These are phyloP conservation scores for Paraplagusia blochii DNA, from an alignment of 2,113 vertebrate species.

Conservation along the genomic window DNA sequence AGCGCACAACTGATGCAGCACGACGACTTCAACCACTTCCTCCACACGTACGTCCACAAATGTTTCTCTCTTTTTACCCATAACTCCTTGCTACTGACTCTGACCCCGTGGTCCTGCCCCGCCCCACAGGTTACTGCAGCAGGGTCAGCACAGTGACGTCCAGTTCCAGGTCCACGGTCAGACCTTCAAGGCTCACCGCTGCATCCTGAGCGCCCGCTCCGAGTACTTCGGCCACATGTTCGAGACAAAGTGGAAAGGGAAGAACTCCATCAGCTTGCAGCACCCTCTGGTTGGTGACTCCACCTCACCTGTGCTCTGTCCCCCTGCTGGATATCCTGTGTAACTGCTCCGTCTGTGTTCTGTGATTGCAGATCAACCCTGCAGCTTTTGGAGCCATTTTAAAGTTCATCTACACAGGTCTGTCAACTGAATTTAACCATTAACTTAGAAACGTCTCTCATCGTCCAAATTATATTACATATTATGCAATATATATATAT, in stretches of 20 bases:
- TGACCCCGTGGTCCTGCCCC: too few relatives aligned
- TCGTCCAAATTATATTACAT: too few relatives aligned
- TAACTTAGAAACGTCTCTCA: too few relatives aligned
- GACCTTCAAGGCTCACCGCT: conserved; percentile 86
- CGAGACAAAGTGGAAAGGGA: conserved; percentile 92
- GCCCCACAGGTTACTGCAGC: conserved; percentile 87
- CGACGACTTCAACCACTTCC: conserved; percentile 89
- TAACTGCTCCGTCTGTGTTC: neutral
- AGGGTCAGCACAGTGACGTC: conserved; percentile 87
- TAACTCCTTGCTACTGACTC: conserved; percentile 87
- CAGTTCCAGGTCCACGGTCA: conserved; percentile 90
- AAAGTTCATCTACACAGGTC: conserved; percentile 96
- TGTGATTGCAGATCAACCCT: conserved; percentile 85
- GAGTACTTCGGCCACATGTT: conserved; percentile 95
- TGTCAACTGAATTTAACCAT: conserved; percentile 21
- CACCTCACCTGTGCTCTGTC: neutral
- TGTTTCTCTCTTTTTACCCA: neutral
- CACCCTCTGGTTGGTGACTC: conserved; percentile 85
- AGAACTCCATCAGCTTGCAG: conserved; percentile 86
- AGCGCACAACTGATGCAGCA: conserved; percentile 85
- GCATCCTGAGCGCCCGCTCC: conserved; percentile 87
- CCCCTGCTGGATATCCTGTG: neutral
- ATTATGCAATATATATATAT: too few relatives aligned
- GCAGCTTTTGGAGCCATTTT: conserved; percentile 90
- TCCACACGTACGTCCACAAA: conserved; percentile 80